These are phyloP conservation scores for Herpetotheres cachinnans DNA, from an alignment of 2,113 vertebrate species.

Conservation along the genomic window DNA sequence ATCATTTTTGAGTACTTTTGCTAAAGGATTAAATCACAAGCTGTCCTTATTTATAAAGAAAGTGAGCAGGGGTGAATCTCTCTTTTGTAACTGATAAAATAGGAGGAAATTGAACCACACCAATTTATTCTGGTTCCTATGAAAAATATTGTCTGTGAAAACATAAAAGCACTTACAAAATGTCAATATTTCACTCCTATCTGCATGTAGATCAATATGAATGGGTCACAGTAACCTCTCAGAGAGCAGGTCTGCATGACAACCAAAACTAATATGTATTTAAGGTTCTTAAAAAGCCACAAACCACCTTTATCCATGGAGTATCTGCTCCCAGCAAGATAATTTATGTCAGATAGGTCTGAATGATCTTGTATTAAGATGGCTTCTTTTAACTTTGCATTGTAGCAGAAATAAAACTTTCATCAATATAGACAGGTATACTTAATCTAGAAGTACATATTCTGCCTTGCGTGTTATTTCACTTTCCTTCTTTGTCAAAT, in stretches of 20 bases:
- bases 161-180: slow-evolving; percentile 17
- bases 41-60: background rate
- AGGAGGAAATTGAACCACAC: background rate
- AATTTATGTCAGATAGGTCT: background rate
- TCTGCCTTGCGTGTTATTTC: background rate
- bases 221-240: slow-evolving; percentile 44
- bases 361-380: background rate
- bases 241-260: slow-evolving; percentile 24
- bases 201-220: background rate
- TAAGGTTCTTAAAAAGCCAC: background rate
- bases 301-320: background rate
- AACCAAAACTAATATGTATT: background rate
- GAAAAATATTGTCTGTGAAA: slow-evolving; percentile 29
- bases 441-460: background rate
- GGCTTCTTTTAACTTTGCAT: background rate
- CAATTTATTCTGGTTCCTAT: background rate
- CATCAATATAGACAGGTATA: background rate
- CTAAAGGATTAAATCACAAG: background rate
- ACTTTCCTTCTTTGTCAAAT: background rate
- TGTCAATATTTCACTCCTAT: slow-evolving; percentile 13
- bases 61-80: background rate
- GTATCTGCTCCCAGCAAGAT: background rate
- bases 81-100: background rate
- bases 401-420: background rate
- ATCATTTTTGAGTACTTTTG: background rate